phyloP scores from a whole-genome alignment of 2,113 vertebrate species.

The Sminthopsis crassicaudata region DNA sequence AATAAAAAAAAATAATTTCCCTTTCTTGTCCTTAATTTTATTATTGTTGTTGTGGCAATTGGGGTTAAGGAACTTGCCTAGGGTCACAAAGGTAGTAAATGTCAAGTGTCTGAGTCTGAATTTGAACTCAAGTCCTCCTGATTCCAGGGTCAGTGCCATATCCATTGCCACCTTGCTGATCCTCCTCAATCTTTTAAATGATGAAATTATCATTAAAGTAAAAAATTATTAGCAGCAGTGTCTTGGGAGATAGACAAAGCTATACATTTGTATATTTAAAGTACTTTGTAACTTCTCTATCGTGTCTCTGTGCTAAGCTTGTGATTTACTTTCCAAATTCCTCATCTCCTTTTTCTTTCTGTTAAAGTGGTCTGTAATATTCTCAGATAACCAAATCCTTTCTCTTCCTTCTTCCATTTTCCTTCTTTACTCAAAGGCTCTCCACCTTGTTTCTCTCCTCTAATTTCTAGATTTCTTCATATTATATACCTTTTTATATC shows the following conservation, averaged over 20 bases:
- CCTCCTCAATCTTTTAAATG: neutral
- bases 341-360: neutral
- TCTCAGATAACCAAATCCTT: neutral
- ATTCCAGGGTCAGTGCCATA: too few relatives aligned
- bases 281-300: neutral
- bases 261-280: neutral
- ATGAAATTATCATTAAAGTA: neutral
- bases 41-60: too few relatives aligned
- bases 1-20: neutral
- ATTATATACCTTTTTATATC: neutral
- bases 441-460: neutral
- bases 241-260: neutral
- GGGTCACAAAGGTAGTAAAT: too few relatives aligned
- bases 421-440: neutral
- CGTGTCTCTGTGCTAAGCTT: neutral
- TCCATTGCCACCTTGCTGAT: too few relatives aligned
- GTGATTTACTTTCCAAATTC: neutral
- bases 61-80: too few relatives aligned
- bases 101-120: too few relatives aligned
- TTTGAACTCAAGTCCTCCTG: too few relatives aligned
- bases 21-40: neutral
- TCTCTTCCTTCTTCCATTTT: neutral
- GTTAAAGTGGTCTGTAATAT: neutral
- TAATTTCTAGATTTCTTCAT: neutral
- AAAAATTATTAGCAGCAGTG: neutral